Evolutionary conservation across 2,113 vertebrate genomes (phyloP), one percentile per base, ranked within the genome.

Genomic region (Gambusia holbrooki): DNA sequence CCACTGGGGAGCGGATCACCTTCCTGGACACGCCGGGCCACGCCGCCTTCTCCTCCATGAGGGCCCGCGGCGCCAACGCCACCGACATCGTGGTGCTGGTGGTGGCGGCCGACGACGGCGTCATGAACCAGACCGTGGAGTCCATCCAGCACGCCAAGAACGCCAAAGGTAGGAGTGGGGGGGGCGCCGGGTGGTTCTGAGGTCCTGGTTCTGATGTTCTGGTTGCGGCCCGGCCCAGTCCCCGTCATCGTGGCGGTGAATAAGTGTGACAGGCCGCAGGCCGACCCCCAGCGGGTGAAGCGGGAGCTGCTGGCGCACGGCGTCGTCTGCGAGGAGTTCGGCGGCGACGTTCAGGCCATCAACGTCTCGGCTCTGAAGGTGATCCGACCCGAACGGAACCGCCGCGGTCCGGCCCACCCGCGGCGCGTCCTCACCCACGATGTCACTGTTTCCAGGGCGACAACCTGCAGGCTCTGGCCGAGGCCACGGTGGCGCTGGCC

Each of bases 11-110:
- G 67, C 96, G 88, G 88, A 96, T 99, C 82, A 99, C 98, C n/a
- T 98, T 99, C 85, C 95, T 99, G 28, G 98, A 99, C 92, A 99
- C 98, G 3, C 98, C 98, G 0, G 98, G 98, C 15, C 98, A 99
- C 3, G 97, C 97, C 6, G 98, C 97, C 27, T 99, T 99, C 66
- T 97, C 97, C 78, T 94, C 97, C 79, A 98, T 99, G 95, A 91
- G 98, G 73, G 97, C 96, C 0, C 94, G 98, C 17, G 98, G 98
- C 11, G 95, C 97, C 64, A 80, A 90, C 0, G 94, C 97, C 81
- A 99, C 98, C 0, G 98, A 99, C 90, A 97, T 99, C 0, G 82
- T 99, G 32, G 88, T 99, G 60, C 86, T 99, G 84, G 97, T 99
- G 33, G 96, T 99, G 62, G 98, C 98, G 0, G 97, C 98, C 1